Conservation (phyloP, 2,888 invertebrate species). For the Callinectes sapidus region DNA sequence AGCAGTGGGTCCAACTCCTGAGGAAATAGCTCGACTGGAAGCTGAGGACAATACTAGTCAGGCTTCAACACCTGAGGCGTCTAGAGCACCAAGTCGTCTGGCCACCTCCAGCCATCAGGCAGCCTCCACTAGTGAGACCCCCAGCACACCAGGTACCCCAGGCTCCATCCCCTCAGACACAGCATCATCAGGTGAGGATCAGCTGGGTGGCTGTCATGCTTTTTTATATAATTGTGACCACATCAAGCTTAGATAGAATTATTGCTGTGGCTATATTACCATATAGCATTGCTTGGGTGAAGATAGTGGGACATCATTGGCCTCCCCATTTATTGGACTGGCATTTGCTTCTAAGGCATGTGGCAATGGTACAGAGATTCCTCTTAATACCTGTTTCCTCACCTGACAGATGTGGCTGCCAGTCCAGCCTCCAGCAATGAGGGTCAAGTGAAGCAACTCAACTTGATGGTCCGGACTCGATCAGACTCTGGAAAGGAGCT, state of each 20-base stretch:
- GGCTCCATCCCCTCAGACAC: slow-evolving; percentile 53
- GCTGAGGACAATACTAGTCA: slow-evolving; percentile 65
- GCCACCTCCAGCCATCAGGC: slow-evolving; percentile 41
- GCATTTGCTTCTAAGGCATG: neutral
- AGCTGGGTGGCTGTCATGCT: no score
- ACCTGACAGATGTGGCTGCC: slow-evolving; percentile 46
- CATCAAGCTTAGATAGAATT: no score
- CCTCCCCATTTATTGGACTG: no score
- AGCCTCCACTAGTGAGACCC: slow-evolving; percentile 40
- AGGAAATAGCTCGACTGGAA: slow-evolving; percentile 60
- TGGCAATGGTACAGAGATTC: neutral
- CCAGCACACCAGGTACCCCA: slow-evolving; percentile 59
- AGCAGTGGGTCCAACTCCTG: slow-evolving; percentile 64
- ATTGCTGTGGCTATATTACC: no score
- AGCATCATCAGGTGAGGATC: slow-evolving; percentile 39
- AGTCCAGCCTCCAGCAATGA: slow-evolving; percentile 57
- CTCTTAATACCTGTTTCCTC: neutral
- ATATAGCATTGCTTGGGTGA: no score
- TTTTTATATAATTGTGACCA: no score
- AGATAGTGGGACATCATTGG: neutral
- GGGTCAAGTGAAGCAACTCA: slow-evolving; percentile 59
- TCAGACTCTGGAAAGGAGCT: slow-evolving; percentile 65
- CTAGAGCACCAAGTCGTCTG: slow-evolving; percentile 60
- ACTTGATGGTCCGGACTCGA: slow-evolving; percentile 64
- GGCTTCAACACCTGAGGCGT: slow-evolving; percentile 61